Conservation (phyloP, 2,113 vertebrate genomes). For the Ondatra zibethicus region DNA sequence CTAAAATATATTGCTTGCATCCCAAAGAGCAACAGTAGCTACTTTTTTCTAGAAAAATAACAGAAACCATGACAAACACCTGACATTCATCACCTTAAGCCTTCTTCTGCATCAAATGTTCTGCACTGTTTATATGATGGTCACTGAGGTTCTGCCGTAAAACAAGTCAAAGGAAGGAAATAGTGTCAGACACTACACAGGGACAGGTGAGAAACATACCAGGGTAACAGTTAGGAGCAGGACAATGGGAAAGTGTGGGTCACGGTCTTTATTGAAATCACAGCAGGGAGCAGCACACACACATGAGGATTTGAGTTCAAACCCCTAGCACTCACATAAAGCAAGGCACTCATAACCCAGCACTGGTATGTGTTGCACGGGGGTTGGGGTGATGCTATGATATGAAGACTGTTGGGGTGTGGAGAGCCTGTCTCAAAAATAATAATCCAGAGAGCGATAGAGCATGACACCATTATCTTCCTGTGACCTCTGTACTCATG, state of each 20-base stretch:
- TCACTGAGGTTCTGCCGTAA: not conserved
- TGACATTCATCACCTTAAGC: not conserved
- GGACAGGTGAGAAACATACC: not conserved
- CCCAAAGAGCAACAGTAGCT: not conserved
- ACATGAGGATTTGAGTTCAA: not conserved
- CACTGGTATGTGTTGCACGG: too few relatives aligned
- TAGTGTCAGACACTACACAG: accelerated
- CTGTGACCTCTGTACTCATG: not conserved
- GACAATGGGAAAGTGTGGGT: not conserved
- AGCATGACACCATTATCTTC: not conserved
- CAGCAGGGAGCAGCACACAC: not conserved
- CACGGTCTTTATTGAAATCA: not conserved
- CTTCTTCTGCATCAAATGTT: not conserved
- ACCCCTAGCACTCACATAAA: not conserved
- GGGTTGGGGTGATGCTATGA: not conserved
- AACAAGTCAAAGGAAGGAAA: not conserved
- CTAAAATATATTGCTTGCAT: not conserved
- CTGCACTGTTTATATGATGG: not conserved
- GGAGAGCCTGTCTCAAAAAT: not conserved
- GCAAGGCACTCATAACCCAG: too few relatives aligned
- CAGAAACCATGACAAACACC: not conserved
- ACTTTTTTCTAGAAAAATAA: not conserved
- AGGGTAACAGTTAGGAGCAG: not conserved
- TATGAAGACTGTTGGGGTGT: not conserved
- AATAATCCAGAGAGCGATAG: not conserved